Evolutionary conservation across 2,888 invertebrate genomes (phyloP).

Genomic region (Hirtodrosophila alboralis): DNA sequence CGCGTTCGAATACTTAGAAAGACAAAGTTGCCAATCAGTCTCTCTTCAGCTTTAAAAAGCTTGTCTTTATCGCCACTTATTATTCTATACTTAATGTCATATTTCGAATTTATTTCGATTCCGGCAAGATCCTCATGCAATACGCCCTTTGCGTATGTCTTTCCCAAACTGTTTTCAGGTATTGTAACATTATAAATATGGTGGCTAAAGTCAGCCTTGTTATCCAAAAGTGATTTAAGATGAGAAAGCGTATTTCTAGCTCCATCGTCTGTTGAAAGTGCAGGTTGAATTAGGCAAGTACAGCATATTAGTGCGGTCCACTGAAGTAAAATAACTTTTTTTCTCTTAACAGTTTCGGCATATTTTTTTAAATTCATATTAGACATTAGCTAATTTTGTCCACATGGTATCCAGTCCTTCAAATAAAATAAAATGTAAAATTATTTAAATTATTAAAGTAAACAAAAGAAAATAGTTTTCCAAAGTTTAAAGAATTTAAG

Average conservation of each 20-base stretch:
- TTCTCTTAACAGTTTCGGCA: conserved; percentile 62
- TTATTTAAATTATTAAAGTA: background rate
- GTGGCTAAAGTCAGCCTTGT: conserved; percentile 86
- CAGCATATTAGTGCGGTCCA: conserved; percentile 60
- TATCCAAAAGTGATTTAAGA: conserved; percentile 26
- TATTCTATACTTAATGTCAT: conserved; percentile 93
- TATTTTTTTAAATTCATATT: conserved; percentile 77
- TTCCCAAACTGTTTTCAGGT: conserved; percentile 95
- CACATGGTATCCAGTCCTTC: conserved; percentile 71
- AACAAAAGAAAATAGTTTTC: too few relatives aligned
- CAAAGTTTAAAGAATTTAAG: too few relatives aligned
- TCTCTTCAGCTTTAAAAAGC: conserved; percentile 96
- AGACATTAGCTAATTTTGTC: conserved; percentile 59
- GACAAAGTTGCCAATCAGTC: conserved; percentile 96
- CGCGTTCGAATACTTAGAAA: conserved; percentile 95
- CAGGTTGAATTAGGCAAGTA: conserved; percentile 51
- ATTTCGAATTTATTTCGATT: conserved; percentile 86
- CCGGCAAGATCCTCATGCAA: conserved; percentile 92
- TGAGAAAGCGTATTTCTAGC: conserved; percentile 6
- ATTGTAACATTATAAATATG: conserved; percentile 93
- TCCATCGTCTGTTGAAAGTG: conserved; percentile 40
- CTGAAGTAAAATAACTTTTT: conserved; percentile 46
- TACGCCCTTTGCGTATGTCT: conserved; percentile 91
- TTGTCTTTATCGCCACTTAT: conserved; percentile 93
- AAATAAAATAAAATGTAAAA: conserved; percentile 16